Conservation (phyloP, 2,797 vertebrate genomes). For the Coregonus ussuriensis region DNA sequence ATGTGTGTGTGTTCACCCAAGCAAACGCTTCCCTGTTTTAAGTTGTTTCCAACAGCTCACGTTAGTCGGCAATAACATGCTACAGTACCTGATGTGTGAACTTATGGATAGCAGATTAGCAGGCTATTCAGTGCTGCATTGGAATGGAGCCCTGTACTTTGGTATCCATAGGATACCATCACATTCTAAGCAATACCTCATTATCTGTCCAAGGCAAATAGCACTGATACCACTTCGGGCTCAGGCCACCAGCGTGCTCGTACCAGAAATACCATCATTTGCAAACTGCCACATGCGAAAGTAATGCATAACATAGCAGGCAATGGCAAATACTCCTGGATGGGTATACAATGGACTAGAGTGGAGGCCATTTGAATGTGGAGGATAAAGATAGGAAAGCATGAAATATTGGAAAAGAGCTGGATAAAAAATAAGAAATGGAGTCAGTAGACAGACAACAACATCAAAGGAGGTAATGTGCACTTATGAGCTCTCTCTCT, state of each 20-base stretch:
- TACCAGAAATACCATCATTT: slow-evolving; percentile 35
- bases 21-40: too few species aligned
- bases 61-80: too few species aligned
- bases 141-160: too few species aligned
- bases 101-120: too few species aligned
- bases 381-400: slow-evolving; percentile 8
- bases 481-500: too few species aligned
- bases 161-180: neutral
- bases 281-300: slow-evolving; percentile 36
- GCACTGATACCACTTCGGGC: slow-evolving; percentile 34
- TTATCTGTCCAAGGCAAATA: slow-evolving; percentile 55
- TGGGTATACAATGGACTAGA: slow-evolving; percentile 2
- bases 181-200: slow-evolving; percentile 19
- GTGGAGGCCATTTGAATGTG: neutral
- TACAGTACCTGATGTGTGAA: too few species aligned
- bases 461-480: slow-evolving; percentile 19
- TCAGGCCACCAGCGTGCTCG: slow-evolving; percentile 9
- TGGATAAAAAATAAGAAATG: slow-evolving; percentile 7
- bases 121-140: too few species aligned
- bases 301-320: slow-evolving; percentile 57
- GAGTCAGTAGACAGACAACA: neutral
- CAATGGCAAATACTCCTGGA: slow-evolving; percentile 30
- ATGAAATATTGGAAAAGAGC: slow-evolving; percentile 48
- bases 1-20: too few species aligned
- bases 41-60: too few species aligned